A percentile compares a stretch with the other conserved stretches of the same genome.
These are phyloP conservation scores for Thereva unica DNA, from an alignment of 2,888 invertebrate genomes.

Conservation along the genomic window DNA sequence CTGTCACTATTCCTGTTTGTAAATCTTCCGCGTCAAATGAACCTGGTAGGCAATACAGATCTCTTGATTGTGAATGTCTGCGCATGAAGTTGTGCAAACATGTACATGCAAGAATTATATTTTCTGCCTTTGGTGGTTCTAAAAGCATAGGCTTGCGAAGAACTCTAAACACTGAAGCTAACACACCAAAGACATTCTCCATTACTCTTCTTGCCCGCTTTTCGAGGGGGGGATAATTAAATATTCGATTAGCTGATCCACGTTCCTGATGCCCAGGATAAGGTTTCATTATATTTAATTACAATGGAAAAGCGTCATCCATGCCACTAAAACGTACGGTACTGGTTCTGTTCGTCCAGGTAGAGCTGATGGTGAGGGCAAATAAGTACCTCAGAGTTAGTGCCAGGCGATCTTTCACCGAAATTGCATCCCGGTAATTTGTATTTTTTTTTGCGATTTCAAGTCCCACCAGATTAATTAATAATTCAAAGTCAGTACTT, in stretches of 20 bases:
- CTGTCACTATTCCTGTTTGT: too few species aligned
- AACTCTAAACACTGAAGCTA: constrained; percentile 14
- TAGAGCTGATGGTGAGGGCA: neutral
- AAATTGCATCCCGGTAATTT: too few species aligned
- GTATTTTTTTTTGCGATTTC: too few species aligned
- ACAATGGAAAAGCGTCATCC: neutral
- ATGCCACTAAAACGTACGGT: constrained; percentile 14
- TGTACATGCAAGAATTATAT: neutral
- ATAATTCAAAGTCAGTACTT: too few species aligned
- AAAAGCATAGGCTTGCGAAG: neutral
- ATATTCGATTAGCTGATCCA: neutral
- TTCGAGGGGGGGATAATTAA: neutral
- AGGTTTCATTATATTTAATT: constrained; percentile 15
- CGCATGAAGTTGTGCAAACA: neutral
- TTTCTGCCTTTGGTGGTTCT: neutral
- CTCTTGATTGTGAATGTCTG: too few species aligned
- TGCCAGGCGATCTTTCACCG: too few species aligned
- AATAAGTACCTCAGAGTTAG: neutral
- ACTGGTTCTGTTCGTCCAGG: neutral
- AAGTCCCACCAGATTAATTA: too few species aligned
- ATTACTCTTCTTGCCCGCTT: neutral
- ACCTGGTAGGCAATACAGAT: too few species aligned
- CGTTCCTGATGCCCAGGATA: constrained; percentile 3
- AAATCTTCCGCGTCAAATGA: too few species aligned
- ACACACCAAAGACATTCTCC: constrained; percentile 19